Conservation (phyloP, 2,888 invertebrate species). For the Chaetogeoica ovagalla region DNA sequence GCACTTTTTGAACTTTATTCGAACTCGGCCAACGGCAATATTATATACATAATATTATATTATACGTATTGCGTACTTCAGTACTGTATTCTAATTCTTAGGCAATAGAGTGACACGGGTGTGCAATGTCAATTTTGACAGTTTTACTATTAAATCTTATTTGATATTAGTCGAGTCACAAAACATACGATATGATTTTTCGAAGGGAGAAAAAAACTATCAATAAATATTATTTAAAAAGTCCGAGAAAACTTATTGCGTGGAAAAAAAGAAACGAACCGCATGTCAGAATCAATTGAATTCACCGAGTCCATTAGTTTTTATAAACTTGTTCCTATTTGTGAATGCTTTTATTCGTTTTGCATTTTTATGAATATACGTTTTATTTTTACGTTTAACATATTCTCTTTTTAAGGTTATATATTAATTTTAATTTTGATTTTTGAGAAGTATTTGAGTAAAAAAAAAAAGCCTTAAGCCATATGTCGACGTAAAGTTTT, state of each 20-base stretch:
- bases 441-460: too few species aligned
- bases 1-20: neutral
- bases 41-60: too few species aligned
- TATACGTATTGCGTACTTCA: neutral
- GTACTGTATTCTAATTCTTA: neutral
- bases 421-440: too few species aligned
- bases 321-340: too few species aligned
- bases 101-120: neutral
- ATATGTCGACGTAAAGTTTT: neutral
- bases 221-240: neutral
- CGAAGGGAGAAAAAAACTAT: neutral
- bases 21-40: neutral
- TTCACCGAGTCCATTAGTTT: too few species aligned
- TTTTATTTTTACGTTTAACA: too few species aligned
- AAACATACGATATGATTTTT: neutral
- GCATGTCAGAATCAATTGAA: too few species aligned
- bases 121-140: neutral
- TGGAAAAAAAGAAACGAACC: too few species aligned
- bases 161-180: neutral
- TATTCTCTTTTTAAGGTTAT: too few species aligned
- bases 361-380: too few species aligned
- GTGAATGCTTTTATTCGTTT: too few species aligned
- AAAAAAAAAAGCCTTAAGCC: too few species aligned
- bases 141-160: neutral
- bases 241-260: neutral